These are phyloP conservation scores for Penelope pileata DNA, from an alignment of 2,113 vertebrate genomes.

Conservation along the genomic window DNA sequence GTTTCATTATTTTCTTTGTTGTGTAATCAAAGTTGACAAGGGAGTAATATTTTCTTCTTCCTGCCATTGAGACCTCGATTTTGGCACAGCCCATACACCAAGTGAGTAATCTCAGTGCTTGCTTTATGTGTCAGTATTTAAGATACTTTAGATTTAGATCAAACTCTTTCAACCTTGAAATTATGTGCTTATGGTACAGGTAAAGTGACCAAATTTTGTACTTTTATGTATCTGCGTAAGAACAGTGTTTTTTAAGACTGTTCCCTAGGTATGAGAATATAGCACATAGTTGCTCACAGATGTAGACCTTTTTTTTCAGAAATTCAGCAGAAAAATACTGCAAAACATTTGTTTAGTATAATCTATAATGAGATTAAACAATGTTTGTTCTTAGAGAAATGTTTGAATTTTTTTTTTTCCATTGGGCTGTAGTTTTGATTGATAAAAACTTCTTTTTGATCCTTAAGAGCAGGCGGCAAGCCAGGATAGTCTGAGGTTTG, in stretches of 20 bases:
- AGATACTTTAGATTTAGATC: neutral
- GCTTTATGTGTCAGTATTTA: neutral
- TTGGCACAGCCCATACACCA: slow-evolving; percentile 13
- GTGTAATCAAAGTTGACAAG: slow-evolving; percentile 43
- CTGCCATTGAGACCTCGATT: slow-evolving; percentile 45
- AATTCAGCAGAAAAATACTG: neutral
- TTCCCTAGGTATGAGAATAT: neutral
- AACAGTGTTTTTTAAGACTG: neutral
- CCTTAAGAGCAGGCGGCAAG: neutral
- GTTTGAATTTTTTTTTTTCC: neutral
- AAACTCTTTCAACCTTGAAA: neutral
- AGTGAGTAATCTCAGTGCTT: slow-evolving; percentile 21
- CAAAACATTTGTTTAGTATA: neutral
- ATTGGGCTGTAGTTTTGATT: neutral
- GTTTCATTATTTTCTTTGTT: slow-evolving; percentile 54
- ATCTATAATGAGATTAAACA: neutral
- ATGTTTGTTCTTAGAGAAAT: neutral
- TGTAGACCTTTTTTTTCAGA: neutral
- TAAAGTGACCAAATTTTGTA: neutral
- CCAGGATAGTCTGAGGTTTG: neutral
- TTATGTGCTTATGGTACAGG: neutral
- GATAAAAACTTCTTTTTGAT: neutral
- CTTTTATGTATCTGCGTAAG: neutral
- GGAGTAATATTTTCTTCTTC: slow-evolving; percentile 51
- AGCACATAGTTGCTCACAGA: neutral